Evolutionary conservation across 2,113 vertebrate species (phyloP).

Genomic region (Penelope pileata): DNA sequence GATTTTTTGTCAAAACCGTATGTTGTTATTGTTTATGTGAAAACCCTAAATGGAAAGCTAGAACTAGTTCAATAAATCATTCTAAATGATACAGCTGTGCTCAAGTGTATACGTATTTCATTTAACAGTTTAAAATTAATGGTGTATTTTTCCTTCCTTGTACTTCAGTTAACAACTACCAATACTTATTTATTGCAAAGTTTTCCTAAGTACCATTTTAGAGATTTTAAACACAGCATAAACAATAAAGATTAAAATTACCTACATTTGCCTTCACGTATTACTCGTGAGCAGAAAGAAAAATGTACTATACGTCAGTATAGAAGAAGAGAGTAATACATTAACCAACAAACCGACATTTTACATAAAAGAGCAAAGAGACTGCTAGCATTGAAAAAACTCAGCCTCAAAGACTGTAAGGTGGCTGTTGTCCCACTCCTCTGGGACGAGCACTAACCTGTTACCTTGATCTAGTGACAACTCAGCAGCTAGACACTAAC

Average conservation of each 20-base stretch:
- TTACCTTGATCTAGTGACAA: neutral
- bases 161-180: neutral
- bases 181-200: neutral
- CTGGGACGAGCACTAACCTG: neutral
- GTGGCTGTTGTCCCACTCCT: too few species aligned
- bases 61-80: neutral
- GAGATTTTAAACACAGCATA: neutral
- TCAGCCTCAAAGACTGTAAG: neutral
- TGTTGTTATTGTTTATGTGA: neutral
- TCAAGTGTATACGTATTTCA: neutral
- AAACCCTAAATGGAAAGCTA: neutral
- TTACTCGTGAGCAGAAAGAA: neutral
- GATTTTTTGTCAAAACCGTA: neutral
- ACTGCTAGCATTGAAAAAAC: fast-evolving
- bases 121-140: neutral
- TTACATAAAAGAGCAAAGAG: neutral
- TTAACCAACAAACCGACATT: neutral
- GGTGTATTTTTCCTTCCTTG: neutral
- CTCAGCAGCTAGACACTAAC: neutral
- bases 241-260: neutral
- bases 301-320: neutral
- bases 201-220: neutral
- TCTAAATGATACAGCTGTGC: neutral
- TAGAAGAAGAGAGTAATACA: neutral
- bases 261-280: neutral